Base-by-base conservation (phyloP, 1,140 invertebrate genomes). In the Venturia canescens region DNA sequence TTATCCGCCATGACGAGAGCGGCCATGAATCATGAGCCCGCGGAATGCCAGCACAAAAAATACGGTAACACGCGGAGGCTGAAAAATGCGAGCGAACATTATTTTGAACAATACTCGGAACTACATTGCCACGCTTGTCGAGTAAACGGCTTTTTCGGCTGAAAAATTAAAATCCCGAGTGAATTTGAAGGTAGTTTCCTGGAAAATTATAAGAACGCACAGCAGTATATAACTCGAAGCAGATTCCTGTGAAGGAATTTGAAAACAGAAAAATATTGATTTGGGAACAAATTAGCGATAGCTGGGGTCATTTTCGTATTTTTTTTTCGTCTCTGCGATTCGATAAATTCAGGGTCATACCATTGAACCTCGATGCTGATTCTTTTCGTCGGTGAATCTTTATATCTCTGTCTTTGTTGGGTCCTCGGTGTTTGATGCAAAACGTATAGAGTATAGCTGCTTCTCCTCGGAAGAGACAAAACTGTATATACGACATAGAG, bases 321-420 rank as follows among this genome's bases (percentile, higher is more conserved):
- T 38, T 31, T 27, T 23, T 18, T 71, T 26, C 69, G 18, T 29
- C 26, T 29, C 9, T 31, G 27, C 18, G 31, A 63, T 81, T 81
- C 60, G 21, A 74, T 70, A 23, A 29, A 81, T 80, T 75, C 76
- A 77, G 53, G n/a, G 16, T 85, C 77, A 53, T 66, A 66, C 11
- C 23, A 84, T 83, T 80, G 78, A 83, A 80, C 60, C 50, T 53
- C 38, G 63, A 67, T 34, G 48, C 74, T 70, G 34, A 21, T 53
- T 53, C n/a, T 53, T 53, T n/a, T 26, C 26, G 18, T 38, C 69
- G 50, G 60, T 6, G 15, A 23, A 74, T 53, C 29, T 66, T 48
- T n/a, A 21, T 3, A 21, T 82, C 80, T 78, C 21, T 27, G 5
- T 83, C 76, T 53, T 18, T 13, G 38, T 44, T 44, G 38, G 7